Conservation (phyloP, 2,113 vertebrate species). For the Lophius piscatorius region DNA sequence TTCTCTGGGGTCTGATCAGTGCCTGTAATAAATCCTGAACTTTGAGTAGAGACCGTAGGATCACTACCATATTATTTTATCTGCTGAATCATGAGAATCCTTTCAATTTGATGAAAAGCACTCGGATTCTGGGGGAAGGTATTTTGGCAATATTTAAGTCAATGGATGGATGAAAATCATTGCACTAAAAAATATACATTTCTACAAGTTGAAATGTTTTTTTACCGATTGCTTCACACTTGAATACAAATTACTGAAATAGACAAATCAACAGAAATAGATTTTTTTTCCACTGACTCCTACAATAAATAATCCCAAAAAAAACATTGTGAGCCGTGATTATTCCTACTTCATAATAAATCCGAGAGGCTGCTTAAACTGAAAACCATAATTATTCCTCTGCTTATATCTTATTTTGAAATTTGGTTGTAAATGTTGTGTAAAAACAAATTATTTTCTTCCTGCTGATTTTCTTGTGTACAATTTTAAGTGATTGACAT, state of each 20-base stretch:
- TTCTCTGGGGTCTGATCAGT: conserved; percentile 41
- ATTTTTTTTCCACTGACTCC: conserved; percentile 5
- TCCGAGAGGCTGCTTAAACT: neutral
- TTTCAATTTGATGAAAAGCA: neutral
- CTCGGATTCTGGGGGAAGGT: neutral
- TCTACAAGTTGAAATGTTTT: neutral
- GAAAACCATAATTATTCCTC: neutral
- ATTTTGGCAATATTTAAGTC: conserved; percentile 1
- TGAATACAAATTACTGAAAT: neutral
- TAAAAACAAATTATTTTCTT: conserved; percentile 72
- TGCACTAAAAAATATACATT: conserved; percentile 34
- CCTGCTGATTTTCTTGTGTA: conserved; percentile 54
- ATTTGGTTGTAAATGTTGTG: conserved; percentile 45
- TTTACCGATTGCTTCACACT: neutral
- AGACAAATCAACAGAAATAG: neutral
- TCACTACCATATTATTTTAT: conserved; percentile 19
- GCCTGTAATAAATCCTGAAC: conserved; percentile 48
- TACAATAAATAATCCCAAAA: neutral
- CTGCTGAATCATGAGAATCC: neutral
- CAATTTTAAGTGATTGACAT: conserved; percentile 76
- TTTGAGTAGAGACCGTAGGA: conserved; percentile 11
- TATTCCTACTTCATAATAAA: conserved; percentile 14
- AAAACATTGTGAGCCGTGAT: neutral
- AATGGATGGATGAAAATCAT: conserved; percentile 7
- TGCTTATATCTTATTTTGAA: conserved; percentile 7